Conservation (phyloP, 2,113 vertebrate species). For the Brevimyrus niger region DNA sequence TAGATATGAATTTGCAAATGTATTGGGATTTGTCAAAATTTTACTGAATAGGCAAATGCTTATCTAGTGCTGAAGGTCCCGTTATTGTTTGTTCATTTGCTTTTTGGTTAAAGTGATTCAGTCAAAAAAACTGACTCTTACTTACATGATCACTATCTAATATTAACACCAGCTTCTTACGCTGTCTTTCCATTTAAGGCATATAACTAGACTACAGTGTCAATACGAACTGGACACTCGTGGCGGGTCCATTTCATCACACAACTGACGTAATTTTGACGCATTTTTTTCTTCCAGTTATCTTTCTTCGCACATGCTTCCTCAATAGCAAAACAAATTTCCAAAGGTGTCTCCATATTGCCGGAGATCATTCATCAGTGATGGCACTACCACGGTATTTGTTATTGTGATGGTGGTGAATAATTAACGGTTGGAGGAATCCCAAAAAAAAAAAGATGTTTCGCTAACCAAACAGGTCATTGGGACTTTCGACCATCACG, state of each 20-base stretch:
- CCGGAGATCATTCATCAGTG: not conserved
- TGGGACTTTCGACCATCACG: not conserved
- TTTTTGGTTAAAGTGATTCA: not conserved
- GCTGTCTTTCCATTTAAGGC: not conserved
- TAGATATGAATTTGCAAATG: not conserved
- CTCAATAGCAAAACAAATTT: not conserved
- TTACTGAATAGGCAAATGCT: not conserved
- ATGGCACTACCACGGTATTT: not conserved
- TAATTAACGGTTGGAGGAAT: not conserved
- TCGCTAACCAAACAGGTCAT: not conserved
- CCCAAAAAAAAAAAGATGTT: not conserved
- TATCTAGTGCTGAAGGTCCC: conserved; percentile 2
- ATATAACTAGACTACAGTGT: not conserved
- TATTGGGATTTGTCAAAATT: not conserved
- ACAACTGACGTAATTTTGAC: not conserved
- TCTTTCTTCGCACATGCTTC: not conserved
- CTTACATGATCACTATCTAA: not conserved
- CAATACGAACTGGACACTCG: not conserved
- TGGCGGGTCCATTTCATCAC: not conserved
- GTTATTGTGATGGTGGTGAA: not conserved
- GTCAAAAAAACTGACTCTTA: not conserved
- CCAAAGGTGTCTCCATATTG: not conserved
- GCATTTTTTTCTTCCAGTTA: not conserved
- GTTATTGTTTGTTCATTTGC: not conserved
- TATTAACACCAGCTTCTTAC: not conserved